A percentile compares a stretch with the other conserved stretches of the same genome.
Conservation (phyloP, 2,113 vertebrate genomes). For the Alaudala cheleensis region DNA sequence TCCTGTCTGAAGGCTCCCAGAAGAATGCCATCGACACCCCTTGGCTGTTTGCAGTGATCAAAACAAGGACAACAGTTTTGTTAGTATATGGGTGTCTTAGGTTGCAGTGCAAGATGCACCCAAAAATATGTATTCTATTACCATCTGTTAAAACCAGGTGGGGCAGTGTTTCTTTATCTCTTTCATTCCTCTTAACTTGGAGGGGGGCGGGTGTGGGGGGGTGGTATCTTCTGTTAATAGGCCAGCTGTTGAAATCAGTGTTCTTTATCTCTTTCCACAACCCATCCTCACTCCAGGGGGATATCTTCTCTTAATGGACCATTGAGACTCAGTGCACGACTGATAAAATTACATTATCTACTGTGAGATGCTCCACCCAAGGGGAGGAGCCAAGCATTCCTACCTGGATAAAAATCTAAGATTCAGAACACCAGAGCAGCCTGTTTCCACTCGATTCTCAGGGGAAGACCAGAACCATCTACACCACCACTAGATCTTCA, state of each 20-base stretch:
- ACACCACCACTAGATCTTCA: not conserved
- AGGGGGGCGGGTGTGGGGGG: too few relatives aligned
- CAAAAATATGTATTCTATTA: not conserved
- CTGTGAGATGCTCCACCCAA: not conserved
- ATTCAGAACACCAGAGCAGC: not conserved
- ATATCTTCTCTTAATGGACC: not conserved
- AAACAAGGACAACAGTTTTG: not conserved
- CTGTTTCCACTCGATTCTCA: not conserved
- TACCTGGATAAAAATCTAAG: not conserved
- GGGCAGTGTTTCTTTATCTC: too few relatives aligned
- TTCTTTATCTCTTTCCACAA: not conserved
- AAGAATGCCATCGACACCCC: not conserved
- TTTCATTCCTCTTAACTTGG: too few relatives aligned
- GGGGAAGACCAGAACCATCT: not conserved
- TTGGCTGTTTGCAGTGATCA: not conserved
- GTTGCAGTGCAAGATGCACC: not conserved
- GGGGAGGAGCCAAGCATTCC: not conserved
- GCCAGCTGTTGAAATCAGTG: not conserved
- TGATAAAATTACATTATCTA: not conserved
- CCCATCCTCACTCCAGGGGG: not conserved
- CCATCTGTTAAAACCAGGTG: too few relatives aligned
- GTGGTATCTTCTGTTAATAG: too few relatives aligned
- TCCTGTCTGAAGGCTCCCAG: not conserved
- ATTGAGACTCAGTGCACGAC: not conserved
- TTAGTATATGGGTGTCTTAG: not conserved